Evolutionary conservation across 2,113 vertebrate species (phyloP), one percentile per base, ranked within the genome.

Genomic region (Cyanoramphus novaezelandiae): DNA sequence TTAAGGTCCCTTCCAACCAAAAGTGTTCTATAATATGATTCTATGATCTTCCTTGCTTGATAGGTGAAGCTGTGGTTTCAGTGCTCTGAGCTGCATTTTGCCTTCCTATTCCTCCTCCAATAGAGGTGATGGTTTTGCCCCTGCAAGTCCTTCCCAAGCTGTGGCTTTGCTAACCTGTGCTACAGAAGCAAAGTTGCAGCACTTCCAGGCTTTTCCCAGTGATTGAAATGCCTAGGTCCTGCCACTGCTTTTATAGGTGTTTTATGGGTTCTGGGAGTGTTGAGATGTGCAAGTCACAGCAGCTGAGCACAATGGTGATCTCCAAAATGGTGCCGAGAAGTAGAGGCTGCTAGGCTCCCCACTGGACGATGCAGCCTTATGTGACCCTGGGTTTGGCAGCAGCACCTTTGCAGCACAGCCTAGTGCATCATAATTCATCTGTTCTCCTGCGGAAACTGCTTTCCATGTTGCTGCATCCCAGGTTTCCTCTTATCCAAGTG

Each of bases 321-420:
- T 16, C 49, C 41, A 33, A 18, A 17, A 8, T 3, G 12, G 13
- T 50, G 15, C 24, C 4, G 9, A 43, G 27, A 46, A 1, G 10
- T 10, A 25, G 46, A 41, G 6, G 10, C 4, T 8, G 17, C 25
- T 6, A n/a, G 44, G 39, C 41, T 44, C 33, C 37, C n/a, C 0
- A 0, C 23, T 7, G 6, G 37, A 7, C 0, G 0, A 29, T 3
- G 16, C 28, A 57, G 46, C 8, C 1, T 0, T 11, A 15, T 0
- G 0, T 7, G 13, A 35, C 27, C 23, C 29, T 1, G 5, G 15
- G 8, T 39, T 28, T 55, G 7, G 3, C 44, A 35, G 21, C 52
- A 31, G 44, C 21, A 44, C 20, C 37, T 39, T 53, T 7, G 6
- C 46, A 47, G 31, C 71, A 28, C 41, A 67, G 37, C 25, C 29